Percentiles rank a stretch among this genome's conserved stretches.
Evolutionary conservation across 2,888 invertebrate genomes (phyloP).

Genomic region (Hermaeophaga mercurialis): DNA sequence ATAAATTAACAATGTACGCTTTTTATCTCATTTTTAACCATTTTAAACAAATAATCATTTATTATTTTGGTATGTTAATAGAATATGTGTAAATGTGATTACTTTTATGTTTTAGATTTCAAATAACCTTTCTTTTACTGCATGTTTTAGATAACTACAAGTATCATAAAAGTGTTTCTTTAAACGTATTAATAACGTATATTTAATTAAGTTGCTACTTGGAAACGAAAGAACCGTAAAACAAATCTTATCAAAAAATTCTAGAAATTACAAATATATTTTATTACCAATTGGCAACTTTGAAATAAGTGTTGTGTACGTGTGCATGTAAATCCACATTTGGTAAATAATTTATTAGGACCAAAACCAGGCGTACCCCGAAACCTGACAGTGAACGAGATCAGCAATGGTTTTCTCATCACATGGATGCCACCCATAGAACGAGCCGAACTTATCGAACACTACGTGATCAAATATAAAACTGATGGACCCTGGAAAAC

Average conservation of each 20-base stretch:
- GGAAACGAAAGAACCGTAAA: no score
- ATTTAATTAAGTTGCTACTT: not conserved
- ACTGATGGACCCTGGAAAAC: constrained; percentile 90
- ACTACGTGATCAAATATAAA: constrained; percentile 90
- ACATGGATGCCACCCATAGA: constrained; percentile 88
- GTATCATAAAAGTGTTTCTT: not conserved
- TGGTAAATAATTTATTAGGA: constrained; percentile 62
- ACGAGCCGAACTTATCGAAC: constrained; percentile 75
- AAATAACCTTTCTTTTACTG: not conserved
- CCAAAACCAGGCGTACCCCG: constrained; percentile 90
- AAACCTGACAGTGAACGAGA: constrained; percentile 88
- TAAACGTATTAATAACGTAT: not conserved
- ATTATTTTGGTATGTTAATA: no score
- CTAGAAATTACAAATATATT: no score
- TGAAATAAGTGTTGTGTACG: constrained; percentile 3
- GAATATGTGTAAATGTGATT: no score
- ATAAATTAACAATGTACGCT: no score
- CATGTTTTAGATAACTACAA: not conserved
- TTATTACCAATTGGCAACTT: not conserved
- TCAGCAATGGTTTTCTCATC: constrained; percentile 88
- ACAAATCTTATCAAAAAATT: no score
- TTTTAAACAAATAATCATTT: no score
- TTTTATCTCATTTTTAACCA: no score
- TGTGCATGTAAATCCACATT: constrained; percentile 3
- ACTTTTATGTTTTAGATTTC: no score